Conservation (phyloP, 1,140 invertebrate genomes). For the Drepana arcuata region DNA sequence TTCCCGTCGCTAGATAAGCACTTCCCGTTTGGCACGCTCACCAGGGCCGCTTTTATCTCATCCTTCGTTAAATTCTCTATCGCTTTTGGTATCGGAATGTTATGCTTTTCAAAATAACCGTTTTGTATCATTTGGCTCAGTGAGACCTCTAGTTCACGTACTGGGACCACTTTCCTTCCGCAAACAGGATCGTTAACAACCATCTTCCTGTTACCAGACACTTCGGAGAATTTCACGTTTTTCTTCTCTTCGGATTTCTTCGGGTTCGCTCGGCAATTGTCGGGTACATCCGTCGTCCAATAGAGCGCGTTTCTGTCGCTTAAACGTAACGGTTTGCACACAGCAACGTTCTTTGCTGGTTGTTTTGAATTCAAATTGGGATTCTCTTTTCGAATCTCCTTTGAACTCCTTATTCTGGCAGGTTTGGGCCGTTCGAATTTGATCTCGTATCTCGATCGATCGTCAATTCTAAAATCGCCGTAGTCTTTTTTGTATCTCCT, state of each 20-base stretch:
- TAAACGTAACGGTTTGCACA: conserved; percentile 52
- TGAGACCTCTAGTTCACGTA: conserved; percentile 64
- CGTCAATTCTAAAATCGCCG: conserved; percentile 57
- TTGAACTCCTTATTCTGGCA: conserved; percentile 5
- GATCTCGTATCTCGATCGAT: not conserved
- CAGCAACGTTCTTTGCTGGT: conserved; percentile 52
- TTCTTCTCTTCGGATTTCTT: conserved; percentile 58
- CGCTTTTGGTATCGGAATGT: conserved; percentile 51
- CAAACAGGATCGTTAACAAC: conserved; percentile 55
- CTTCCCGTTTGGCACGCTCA: conserved; percentile 47
- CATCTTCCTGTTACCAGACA: conserved; percentile 61
- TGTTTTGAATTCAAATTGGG: conserved; percentile 20
- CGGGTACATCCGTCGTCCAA: conserved; percentile 52
- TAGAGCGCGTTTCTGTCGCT: conserved; percentile 48
- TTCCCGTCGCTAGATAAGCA: conserved; percentile 30
- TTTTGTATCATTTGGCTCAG: conserved; percentile 67
- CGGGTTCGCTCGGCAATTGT: conserved; percentile 23
- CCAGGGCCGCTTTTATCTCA: conserved; percentile 23
- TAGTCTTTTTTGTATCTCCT: conserved; percentile 54
- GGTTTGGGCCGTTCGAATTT: conserved; percentile 4
- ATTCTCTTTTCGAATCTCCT: conserved; percentile 12
- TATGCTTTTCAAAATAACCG: conserved; percentile 64
- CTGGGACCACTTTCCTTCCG: conserved; percentile 52
- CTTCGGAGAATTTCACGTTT: conserved; percentile 69
- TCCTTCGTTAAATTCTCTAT: conserved; percentile 24